A percentile compares a stretch with the other conserved stretches of the same genome.
These are phyloP conservation scores for Anticlea derivata DNA, from an alignment of 2,888 invertebrate genomes.

Conservation along the genomic window DNA sequence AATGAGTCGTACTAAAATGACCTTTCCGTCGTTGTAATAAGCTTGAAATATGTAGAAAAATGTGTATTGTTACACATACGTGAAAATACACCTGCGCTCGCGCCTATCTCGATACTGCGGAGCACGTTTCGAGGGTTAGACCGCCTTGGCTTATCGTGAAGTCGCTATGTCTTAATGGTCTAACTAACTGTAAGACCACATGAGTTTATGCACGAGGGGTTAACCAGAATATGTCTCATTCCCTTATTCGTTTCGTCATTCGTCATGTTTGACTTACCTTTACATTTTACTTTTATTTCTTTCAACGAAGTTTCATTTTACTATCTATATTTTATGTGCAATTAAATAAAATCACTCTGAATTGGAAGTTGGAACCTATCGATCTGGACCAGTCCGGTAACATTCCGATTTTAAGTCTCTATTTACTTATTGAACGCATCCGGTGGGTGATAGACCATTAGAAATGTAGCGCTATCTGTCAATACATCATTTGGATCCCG, in stretches of 20 bases:
- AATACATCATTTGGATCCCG: constrained; percentile 40
- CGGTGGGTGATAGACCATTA: constrained; percentile 31
- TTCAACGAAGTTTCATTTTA: constrained; percentile 17
- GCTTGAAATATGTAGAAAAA: constrained; percentile 29
- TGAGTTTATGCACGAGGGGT: constrained; percentile 60
- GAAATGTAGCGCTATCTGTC: constrained; percentile 35
- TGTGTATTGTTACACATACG: constrained; percentile 50
- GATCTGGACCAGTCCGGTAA: constrained; percentile 29
- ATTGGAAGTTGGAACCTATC: constrained; percentile 23
- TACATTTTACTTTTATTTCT: constrained; percentile 16
- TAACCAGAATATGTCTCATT: constrained; percentile 42
- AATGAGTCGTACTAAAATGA: constrained; percentile 32
- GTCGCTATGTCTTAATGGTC: constrained; percentile 69
- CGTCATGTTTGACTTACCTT: not conserved
- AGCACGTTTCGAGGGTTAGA: constrained; percentile 68
- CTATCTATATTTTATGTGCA: constrained; percentile 26
- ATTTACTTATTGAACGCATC: constrained; percentile 35
- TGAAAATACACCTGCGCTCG: constrained; percentile 68
- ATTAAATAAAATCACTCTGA: constrained; percentile 30
- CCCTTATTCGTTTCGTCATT: constrained; percentile 18
- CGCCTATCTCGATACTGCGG: constrained; percentile 71
- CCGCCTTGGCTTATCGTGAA: constrained; percentile 63
- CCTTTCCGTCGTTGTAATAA: constrained; percentile 39
- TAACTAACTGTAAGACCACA: constrained; percentile 66
- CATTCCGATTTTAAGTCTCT: constrained; percentile 30